These are phyloP conservation scores for Xylophagus ater DNA, from an alignment of 2,888 invertebrate genomes.

Conservation along the genomic window DNA sequence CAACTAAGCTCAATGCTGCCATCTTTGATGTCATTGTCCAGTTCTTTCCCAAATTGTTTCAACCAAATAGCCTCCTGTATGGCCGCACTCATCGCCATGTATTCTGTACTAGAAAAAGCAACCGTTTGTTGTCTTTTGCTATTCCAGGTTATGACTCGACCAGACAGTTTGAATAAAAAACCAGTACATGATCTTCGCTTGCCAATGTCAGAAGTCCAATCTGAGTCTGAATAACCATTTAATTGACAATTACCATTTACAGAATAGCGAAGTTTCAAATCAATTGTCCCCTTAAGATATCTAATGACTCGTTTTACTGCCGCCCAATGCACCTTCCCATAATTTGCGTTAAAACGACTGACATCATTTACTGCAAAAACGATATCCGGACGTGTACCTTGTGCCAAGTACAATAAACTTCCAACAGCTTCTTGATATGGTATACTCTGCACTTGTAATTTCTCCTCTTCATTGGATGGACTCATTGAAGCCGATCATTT, in stretches of 20 bases:
- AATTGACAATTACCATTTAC: neutral
- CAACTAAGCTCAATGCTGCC: no score
- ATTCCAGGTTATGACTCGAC: constrained; percentile 16
- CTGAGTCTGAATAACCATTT: neutral
- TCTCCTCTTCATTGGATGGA: neutral
- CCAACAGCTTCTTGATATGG: constrained; percentile 1
- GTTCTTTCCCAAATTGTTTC: constrained; percentile 10
- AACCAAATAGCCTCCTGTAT: constrained; percentile 15
- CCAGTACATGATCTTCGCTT: neutral
- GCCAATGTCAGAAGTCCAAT: neutral
- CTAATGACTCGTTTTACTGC: no score
- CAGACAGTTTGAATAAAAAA: constrained; percentile 8
- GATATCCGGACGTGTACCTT: no score
- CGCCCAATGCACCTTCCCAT: neutral
- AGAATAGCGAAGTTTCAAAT: neutral
- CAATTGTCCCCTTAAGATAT: no score
- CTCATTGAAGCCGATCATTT: neutral
- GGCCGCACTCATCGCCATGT: constrained; percentile 11
- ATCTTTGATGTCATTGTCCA: no score
- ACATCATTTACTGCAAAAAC: no score
- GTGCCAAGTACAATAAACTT: neutral
- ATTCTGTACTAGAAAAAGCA: neutral
- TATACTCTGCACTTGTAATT: neutral
- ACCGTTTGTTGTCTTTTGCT: neutral
- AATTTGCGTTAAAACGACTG: no score